Base-by-base conservation (phyloP, 2,797 vertebrate species). In the Sebastes umbrosus region DNA sequence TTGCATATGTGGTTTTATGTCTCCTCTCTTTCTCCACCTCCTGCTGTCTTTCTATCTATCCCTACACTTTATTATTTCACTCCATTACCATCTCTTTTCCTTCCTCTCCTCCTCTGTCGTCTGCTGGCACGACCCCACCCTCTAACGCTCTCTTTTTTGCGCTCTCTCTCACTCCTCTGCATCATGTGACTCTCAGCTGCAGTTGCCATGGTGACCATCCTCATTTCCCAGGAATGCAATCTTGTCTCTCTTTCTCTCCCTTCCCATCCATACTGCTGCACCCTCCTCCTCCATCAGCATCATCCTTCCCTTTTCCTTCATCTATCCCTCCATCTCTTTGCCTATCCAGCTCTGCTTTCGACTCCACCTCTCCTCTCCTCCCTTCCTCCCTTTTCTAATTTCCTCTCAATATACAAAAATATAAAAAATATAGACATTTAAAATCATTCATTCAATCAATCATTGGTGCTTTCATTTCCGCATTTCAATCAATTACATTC, bases 101-200 rank as follows among this genome's bases (percentile, higher is more conserved):
- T 25, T 12, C 72, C 64, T 83, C 76, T 84, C 72, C 76, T 82
- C 84, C 82, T 80, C 78, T 84, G 74, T 75, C 11, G 46, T 88
- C 85, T 80, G 73, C 82, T 66, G 65, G 80, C 75, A 69, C n/a
- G 22, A 73, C 82, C 89, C 90, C 77, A 84, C 86, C 88, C 88
- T 81, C 80, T 70, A 34, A 4, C 31, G 77, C 52, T 67, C 62
- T 60, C 63, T 67, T 24, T 72, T 54, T 62, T 52, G 65, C 50
- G 82, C 85, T 67, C 82, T 89, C 79, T 88, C 80, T 81, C 83
- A 69, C 93, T 95, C 90, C 92, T 91, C 92, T 85, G 80, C 91
- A 92, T 94, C 95, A 96, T 90, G 93, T 96, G 95, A 95, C 90
- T 94, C 87, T 95, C 93, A 88, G 93, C 90, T 95, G 94, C 93